A percentile compares a stretch with the other conserved stretches of the same genome.
Evolutionary conservation across 2,113 vertebrate species (phyloP).

Genomic region (Cyanoliseus patagonus): DNA sequence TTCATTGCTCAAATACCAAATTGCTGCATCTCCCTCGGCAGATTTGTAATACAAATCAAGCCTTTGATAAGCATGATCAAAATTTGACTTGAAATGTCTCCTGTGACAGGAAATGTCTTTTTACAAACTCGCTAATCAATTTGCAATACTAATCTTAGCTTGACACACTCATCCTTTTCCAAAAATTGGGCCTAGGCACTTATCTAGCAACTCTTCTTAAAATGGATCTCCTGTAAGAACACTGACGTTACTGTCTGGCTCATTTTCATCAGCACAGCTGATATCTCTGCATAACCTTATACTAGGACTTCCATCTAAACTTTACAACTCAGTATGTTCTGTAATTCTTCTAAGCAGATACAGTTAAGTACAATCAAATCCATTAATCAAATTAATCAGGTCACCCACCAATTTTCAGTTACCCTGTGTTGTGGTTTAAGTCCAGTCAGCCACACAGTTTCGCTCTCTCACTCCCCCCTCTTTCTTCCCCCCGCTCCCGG

Average conservation of each 20-base stretch:
- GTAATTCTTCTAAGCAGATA: background rate
- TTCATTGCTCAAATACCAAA: background rate
- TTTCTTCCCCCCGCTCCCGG: too few relatives aligned
- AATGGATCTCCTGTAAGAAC: background rate
- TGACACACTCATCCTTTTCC: background rate
- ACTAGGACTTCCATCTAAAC: background rate
- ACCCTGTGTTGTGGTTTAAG: background rate
- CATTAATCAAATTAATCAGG: background rate
- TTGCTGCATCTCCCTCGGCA: background rate
- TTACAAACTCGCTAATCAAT: background rate
- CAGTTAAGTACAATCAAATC: background rate
- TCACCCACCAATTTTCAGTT: background rate
- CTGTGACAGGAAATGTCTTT: background rate
- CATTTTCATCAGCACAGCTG: background rate
- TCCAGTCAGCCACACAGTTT: too few relatives aligned
- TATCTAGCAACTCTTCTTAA: background rate
- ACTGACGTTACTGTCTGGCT: background rate
- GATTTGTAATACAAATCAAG: background rate
- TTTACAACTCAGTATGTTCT: background rate
- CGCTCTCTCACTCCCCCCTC: too few relatives aligned
- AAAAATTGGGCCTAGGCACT: background rate
- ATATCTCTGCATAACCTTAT: background rate
- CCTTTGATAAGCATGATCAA: background rate
- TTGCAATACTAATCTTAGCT: background rate
- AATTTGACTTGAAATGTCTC: background rate